phyloP scores from a whole-genome alignment of 2,113 vertebrate species.

The Daubentonia madagascariensis region DNA sequence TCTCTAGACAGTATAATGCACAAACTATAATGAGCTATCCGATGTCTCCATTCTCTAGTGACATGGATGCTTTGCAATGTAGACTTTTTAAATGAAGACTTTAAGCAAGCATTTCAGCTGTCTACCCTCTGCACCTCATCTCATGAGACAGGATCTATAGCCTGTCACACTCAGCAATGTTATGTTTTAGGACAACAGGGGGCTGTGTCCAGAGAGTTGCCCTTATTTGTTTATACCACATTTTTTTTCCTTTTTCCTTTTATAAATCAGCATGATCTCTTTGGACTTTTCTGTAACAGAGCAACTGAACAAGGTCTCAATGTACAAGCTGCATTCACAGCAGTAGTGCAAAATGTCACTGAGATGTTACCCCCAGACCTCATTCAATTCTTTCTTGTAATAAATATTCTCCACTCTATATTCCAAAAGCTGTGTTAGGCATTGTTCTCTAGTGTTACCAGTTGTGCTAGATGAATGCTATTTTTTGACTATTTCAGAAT shows the following conservation, averaged over 20 bases:
- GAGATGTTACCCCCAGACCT: not conserved
- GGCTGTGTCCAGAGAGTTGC: not conserved
- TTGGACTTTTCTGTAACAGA: not conserved
- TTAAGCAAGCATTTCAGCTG: not conserved
- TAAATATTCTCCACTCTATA: not conserved
- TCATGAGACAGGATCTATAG: not conserved
- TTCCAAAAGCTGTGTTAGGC: not conserved
- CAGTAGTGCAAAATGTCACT: not conserved
- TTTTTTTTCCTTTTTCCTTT: not conserved
- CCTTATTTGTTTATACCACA: not conserved
- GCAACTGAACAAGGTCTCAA: not conserved
- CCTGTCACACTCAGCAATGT: not conserved
- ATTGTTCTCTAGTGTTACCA: not conserved
- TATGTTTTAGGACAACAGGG: not conserved
- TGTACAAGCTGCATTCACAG: not conserved
- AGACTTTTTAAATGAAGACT: not conserved
- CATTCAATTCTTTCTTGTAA: not conserved
- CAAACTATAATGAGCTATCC: not conserved
- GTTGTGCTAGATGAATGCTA: not conserved
- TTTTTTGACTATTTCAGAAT: not conserved
- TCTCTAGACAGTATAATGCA: not conserved
- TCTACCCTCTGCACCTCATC: not conserved
- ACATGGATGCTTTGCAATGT: not conserved
- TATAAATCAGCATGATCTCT: not conserved
- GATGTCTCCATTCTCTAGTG: slow-evolving; percentile 9